Percentiles rank a stretch among this genome's conserved stretches.
Conservation (phyloP, 2,113 vertebrate genomes). For the Diadophis punctatus region DNA sequence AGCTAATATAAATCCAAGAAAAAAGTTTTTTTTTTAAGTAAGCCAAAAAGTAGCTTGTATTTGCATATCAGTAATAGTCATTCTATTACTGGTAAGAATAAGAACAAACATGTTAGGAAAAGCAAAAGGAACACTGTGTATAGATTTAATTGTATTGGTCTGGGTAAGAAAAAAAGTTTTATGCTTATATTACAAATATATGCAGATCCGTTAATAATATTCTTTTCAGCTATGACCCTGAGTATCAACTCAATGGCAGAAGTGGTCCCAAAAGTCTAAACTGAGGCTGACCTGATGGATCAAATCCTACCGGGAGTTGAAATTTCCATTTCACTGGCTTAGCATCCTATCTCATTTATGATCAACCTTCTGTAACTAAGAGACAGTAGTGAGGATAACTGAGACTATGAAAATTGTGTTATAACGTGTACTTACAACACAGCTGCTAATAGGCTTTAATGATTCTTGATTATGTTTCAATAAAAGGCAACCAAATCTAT, state of each 20-base stretch:
- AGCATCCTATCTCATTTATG: slow-evolving; percentile 54
- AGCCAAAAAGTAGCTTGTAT: slow-evolving; percentile 47
- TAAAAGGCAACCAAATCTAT: slow-evolving; percentile 58
- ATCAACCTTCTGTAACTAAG: slow-evolving; percentile 54
- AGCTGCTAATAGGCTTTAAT: slow-evolving; percentile 62
- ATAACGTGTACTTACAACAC: slow-evolving; percentile 63
- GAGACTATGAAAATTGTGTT: slow-evolving; percentile 60
- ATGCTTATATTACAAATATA: slow-evolving; percentile 16
- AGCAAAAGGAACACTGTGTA: slow-evolving; percentile 25
- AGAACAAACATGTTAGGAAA: slow-evolving; percentile 39
- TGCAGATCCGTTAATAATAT: slow-evolving; percentile 30
- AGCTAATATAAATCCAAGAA: slow-evolving; percentile 33
- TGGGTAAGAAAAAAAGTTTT: slow-evolving; percentile 3
- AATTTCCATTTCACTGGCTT: slow-evolving; percentile 59
- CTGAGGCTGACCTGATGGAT: slow-evolving; percentile 40
- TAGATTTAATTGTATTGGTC: slow-evolving; percentile 37
- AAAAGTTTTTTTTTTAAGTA: slow-evolving; percentile 31
- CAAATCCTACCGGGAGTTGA: slow-evolving; percentile 27
- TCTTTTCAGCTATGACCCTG: slow-evolving; percentile 20
- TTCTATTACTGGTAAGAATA: slow-evolving; percentile 48
- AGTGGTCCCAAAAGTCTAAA: slow-evolving; percentile 24
- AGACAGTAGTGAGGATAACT: slow-evolving; percentile 58
- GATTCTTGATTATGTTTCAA: slow-evolving; percentile 62
- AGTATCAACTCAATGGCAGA: slow-evolving; percentile 12
- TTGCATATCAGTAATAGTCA: slow-evolving; percentile 40